These are phyloP conservation scores for Propithecus perrieri DNA, from an alignment of 2,797 vertebrate genomes.

Conservation along the genomic window DNA sequence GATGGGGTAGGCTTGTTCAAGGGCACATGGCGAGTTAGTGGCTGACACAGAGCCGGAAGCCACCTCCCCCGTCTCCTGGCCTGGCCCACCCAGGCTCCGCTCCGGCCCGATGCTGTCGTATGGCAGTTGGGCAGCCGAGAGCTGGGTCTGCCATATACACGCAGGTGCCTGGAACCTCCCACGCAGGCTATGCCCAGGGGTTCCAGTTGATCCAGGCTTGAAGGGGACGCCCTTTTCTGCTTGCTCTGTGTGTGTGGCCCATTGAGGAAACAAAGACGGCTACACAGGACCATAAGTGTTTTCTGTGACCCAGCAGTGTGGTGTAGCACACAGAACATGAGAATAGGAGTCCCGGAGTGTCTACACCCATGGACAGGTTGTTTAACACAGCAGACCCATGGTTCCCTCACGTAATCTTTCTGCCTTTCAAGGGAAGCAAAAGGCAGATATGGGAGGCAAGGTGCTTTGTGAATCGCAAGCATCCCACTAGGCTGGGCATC, in stretches of 20 bases:
- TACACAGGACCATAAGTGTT: accelerated
- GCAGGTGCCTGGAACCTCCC: background rate
- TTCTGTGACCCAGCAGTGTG: background rate
- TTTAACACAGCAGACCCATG: background rate
- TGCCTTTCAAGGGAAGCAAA: background rate
- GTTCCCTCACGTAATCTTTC: background rate
- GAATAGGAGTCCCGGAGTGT: background rate
- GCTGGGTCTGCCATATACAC: background rate
- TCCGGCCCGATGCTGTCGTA: background rate
- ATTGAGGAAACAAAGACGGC: background rate
- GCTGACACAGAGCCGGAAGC: background rate
- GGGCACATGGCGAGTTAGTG: background rate
- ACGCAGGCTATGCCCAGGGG: background rate
- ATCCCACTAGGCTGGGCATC: too few relatives aligned
- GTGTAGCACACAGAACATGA: background rate
- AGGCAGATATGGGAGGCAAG: background rate
- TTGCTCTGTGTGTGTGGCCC: background rate
- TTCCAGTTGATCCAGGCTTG: background rate
- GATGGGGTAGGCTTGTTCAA: background rate
- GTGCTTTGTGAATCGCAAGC: background rate
- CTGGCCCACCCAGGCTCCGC: background rate
- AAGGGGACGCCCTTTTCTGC: background rate
- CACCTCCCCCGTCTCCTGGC: background rate
- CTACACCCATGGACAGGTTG: too few relatives aligned
- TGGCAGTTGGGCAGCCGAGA: background rate